Conservation (phyloP, 1,140 invertebrate genomes). For the Drosophila hydei region DNA sequence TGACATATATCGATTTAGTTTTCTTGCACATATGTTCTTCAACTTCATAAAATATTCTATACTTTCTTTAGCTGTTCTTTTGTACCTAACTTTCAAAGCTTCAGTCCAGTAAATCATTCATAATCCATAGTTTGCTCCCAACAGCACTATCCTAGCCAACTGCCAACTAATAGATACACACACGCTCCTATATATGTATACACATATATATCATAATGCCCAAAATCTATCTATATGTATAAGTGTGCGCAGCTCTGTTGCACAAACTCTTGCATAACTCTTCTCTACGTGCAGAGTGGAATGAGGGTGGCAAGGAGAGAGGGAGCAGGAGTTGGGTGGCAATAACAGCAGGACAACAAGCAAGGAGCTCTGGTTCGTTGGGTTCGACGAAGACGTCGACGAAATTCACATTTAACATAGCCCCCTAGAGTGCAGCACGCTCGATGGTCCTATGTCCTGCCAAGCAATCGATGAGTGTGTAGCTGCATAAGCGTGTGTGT, state of each 20-base stretch:
- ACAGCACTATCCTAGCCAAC: slow-evolving; percentile 39
- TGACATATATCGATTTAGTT: neutral
- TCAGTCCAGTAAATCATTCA: slow-evolving; percentile 63
- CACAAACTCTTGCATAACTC: slow-evolving; percentile 72
- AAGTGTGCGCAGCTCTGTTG: slow-evolving; percentile 35
- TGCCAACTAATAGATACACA: slow-evolving; percentile 48
- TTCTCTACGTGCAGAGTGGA: slow-evolving; percentile 34
- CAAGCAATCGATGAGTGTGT: slow-evolving; percentile 27
- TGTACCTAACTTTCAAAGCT: neutral
- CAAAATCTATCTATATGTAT: slow-evolving; percentile 32
- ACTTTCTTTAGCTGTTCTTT: slow-evolving; percentile 1
- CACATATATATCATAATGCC: slow-evolving; percentile 24
- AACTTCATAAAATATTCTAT: slow-evolving; percentile 1
- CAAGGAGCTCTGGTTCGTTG: slow-evolving; percentile 34
- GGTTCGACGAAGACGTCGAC: slow-evolving; percentile 48
- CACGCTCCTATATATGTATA: slow-evolving; percentile 8
- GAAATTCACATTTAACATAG: slow-evolving; percentile 46
- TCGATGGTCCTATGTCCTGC: slow-evolving; percentile 40
- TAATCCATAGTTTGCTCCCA: slow-evolving; percentile 63
- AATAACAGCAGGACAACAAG: slow-evolving; percentile 22
- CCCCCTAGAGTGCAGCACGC: slow-evolving; percentile 49
- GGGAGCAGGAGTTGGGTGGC: slow-evolving; percentile 9
- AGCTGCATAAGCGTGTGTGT: slow-evolving; percentile 2
- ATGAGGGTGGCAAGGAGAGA: neutral
- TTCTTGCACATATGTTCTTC: neutral